phyloP scores from a whole-genome alignment of 2,888 invertebrate species.

The Cheilosia soror region DNA sequence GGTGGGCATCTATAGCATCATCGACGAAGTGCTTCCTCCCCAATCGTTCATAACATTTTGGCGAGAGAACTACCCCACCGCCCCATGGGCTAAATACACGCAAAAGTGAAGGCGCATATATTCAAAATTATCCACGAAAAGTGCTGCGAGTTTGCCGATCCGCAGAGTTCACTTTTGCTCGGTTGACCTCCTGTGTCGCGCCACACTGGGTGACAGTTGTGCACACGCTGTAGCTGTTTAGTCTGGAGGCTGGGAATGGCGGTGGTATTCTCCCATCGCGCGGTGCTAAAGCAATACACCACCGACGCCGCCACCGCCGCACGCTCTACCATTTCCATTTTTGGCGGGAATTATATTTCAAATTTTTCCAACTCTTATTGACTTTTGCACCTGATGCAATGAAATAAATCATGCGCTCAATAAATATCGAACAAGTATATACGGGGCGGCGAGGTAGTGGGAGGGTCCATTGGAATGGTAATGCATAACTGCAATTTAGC shows the following conservation, averaged over 20 bases:
- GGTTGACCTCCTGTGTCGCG: slow-evolving; percentile 69
- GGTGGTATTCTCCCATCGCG: slow-evolving; percentile 29
- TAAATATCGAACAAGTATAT: slow-evolving; percentile 52
- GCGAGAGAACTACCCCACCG: slow-evolving; percentile 38
- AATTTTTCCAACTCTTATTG: slow-evolving; percentile 68
- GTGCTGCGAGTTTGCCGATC: background rate
- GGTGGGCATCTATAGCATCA: slow-evolving; percentile 34
- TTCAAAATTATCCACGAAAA: slow-evolving; percentile 65
- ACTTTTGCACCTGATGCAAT: slow-evolving; percentile 75
- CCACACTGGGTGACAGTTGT: slow-evolving; percentile 71
- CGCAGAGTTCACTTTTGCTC: slow-evolving; percentile 70
- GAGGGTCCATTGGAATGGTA: slow-evolving; percentile 17
- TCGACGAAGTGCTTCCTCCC: too few relatives aligned
- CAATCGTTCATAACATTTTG: slow-evolving; percentile 46
- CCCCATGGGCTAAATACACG: slow-evolving; percentile 39
- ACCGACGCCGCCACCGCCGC: background rate
- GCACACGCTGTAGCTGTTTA: slow-evolving; percentile 34
- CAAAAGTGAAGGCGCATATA: slow-evolving; percentile 70
- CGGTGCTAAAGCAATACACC: too few relatives aligned
- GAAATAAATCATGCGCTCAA: slow-evolving; percentile 72
- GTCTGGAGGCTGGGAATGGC: slow-evolving; percentile 54
- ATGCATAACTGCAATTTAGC: slow-evolving; percentile 21
- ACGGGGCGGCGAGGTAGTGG: slow-evolving; percentile 27
- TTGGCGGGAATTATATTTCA: slow-evolving; percentile 73
- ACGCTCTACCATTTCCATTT: slow-evolving; percentile 67